phyloP scores from a whole-genome alignment of 2,888 invertebrate species.

The Lepidochrysops patricia region DNA sequence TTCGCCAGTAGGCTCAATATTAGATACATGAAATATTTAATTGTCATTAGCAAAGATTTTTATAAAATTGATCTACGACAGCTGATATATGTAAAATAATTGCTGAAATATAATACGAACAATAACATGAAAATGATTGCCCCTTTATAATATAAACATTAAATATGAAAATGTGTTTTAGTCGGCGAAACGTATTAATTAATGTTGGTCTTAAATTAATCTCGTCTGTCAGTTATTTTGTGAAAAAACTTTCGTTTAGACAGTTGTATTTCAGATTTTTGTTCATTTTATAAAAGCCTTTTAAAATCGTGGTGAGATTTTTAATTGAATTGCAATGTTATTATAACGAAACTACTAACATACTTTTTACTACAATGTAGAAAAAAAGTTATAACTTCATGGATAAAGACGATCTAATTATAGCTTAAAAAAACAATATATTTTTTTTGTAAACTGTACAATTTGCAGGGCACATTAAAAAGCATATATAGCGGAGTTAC shows the following conservation, averaged over 20 bases:
- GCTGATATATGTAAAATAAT: neutral
- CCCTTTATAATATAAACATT: neutral
- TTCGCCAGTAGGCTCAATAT: too few species aligned
- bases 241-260: neutral
- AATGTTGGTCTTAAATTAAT: neutral
- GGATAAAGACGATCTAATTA: too few species aligned
- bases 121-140: neutral
- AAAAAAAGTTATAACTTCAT: too few species aligned
- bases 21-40: too few species aligned
- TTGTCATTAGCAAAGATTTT: too few species aligned
- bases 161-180: neutral
- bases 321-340: neutral
- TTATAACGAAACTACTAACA: too few species aligned
- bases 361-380: too few species aligned
- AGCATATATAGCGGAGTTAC: slow-evolving; percentile 9
- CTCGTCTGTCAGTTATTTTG: neutral
- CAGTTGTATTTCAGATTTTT: neutral
- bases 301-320: neutral
- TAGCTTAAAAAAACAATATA: neutral
- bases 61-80: too few species aligned
- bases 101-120: neutral
- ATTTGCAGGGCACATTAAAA: slow-evolving; percentile 5
- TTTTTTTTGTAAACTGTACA: neutral
- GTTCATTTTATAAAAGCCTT: neutral
- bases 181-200: neutral